phyloP scores from a whole-genome alignment of 2,113 vertebrate genomes.

The Hemicordylus capensis region DNA sequence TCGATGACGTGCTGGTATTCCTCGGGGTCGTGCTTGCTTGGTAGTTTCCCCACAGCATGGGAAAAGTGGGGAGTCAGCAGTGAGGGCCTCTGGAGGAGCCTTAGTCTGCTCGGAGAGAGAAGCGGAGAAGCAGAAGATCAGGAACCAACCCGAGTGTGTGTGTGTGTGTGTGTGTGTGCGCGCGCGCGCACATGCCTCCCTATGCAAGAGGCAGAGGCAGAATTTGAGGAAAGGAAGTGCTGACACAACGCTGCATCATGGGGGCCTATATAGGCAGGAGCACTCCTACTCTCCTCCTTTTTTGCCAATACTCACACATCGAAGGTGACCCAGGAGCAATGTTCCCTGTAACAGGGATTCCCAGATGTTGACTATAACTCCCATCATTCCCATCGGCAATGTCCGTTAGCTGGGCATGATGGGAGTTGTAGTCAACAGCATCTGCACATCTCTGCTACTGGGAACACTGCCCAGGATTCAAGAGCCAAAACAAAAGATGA shows the following conservation, averaged over 20 bases:
- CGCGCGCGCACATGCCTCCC: too few species aligned
- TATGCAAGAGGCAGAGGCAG: too few species aligned
- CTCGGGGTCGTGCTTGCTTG: background rate
- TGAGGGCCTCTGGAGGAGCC: background rate
- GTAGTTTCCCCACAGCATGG: background rate
- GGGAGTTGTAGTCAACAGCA: too few species aligned
- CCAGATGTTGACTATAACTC: too few species aligned
- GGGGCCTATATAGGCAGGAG: background rate
- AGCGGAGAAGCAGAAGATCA: background rate
- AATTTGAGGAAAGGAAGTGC: background rate
- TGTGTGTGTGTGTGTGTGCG: too few species aligned
- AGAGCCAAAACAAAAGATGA: background rate
- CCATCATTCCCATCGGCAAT: too few species aligned
- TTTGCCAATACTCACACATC: background rate
- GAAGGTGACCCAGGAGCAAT: background rate
- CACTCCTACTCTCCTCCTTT: background rate
- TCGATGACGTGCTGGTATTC: constrained; percentile 37
- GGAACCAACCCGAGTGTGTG: too few species aligned
- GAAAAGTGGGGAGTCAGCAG: constrained; percentile 23
- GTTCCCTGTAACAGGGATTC: too few species aligned
- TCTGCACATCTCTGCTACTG: too few species aligned
- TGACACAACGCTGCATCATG: too few species aligned
- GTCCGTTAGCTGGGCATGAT: too few species aligned
- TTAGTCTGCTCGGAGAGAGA: constrained; percentile 17
- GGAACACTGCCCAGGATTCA: too few species aligned